Percentiles rank a stretch among this genome's conserved stretches.
Evolutionary conservation across 1,140 invertebrate genomes (phyloP).

Genomic region (Meloidogyne exigua): DNA sequence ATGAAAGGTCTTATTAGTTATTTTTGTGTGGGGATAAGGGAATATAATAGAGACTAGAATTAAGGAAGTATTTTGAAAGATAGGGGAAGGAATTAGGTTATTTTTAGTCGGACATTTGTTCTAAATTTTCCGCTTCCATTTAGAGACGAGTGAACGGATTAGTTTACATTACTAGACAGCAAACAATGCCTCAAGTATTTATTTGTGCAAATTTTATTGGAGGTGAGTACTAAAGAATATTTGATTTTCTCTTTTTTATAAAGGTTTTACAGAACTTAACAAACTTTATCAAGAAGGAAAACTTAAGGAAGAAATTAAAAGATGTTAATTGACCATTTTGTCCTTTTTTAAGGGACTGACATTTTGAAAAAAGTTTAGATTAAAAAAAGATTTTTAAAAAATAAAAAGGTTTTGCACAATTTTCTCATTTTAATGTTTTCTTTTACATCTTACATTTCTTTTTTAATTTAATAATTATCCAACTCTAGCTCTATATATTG

Average conservation of each 20-base stretch:
- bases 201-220: constrained; percentile 52
- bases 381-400: constrained; percentile 6
- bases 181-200: constrained; percentile 50
- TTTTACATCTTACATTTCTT: neutral
- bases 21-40: neutral
- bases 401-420: neutral
- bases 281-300: constrained; percentile 38
- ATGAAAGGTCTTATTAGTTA: neutral
- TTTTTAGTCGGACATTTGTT: too few species aligned
- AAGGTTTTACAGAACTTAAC: constrained; percentile 48
- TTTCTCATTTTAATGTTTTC: neutral
- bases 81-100: too few species aligned
- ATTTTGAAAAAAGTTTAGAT: constrained; percentile 8
- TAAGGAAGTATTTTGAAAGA: neutral
- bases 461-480: constrained; percentile 12
- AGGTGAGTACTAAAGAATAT: constrained; percentile 31
- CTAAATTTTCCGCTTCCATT: neutral
- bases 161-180: constrained; percentile 40
- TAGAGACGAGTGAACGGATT: constrained; percentile 47
- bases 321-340: constrained; percentile 28
- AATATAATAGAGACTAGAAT: neutral
- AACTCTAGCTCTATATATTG: constrained; percentile 13
- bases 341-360: too few species aligned
- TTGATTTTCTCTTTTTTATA: constrained; percentile 21
- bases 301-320: constrained; percentile 29